A percentile compares a stretch with the other conserved stretches of the same genome.
phyloP scores from a whole-genome alignment of 1,140 invertebrate species.

The Brachionus plicatilis region DNA sequence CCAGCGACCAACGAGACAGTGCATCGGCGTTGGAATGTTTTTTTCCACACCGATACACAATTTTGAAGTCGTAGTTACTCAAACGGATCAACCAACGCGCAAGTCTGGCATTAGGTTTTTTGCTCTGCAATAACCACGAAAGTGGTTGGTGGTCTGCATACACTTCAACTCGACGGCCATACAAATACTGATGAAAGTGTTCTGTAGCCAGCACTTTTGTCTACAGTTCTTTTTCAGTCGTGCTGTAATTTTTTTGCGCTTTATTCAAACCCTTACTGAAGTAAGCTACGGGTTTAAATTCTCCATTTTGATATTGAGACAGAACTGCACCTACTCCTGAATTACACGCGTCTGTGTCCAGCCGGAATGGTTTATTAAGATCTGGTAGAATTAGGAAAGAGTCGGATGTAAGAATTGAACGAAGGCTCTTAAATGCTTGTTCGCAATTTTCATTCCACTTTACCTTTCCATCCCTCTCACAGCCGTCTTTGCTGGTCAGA shows the following conservation, averaged over 20 bases:
- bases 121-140: constrained; percentile 46
- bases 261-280: not conserved
- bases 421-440: not conserved
- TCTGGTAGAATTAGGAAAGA: constrained; percentile 43
- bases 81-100: not conserved
- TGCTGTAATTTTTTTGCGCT: constrained; percentile 44
- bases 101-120: constrained; percentile 13
- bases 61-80: not conserved
- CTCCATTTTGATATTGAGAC: constrained; percentile 44
- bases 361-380: constrained; percentile 46
- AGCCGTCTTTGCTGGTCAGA: not conserved
- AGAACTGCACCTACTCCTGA: constrained; percentile 53
- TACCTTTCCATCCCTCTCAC: not conserved
- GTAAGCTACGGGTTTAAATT: not conserved
- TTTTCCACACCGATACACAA: not conserved
- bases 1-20: constrained; percentile 41
- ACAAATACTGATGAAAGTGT: constrained; percentile 54
- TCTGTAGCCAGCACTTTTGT: constrained; percentile 53
- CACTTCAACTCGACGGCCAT: constrained; percentile 54
- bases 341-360: constrained; percentile 55
- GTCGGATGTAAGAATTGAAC: not conserved
- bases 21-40: constrained; percentile 14
- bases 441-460: not conserved
- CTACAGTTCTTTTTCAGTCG: constrained; percentile 49
- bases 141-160: constrained; percentile 58